A percentile compares a stretch with the other conserved stretches of the same genome.
These are phyloP conservation scores for Lithophane ornitopus DNA, from an alignment of 2,888 invertebrate genomes.

Conservation along the genomic window DNA sequence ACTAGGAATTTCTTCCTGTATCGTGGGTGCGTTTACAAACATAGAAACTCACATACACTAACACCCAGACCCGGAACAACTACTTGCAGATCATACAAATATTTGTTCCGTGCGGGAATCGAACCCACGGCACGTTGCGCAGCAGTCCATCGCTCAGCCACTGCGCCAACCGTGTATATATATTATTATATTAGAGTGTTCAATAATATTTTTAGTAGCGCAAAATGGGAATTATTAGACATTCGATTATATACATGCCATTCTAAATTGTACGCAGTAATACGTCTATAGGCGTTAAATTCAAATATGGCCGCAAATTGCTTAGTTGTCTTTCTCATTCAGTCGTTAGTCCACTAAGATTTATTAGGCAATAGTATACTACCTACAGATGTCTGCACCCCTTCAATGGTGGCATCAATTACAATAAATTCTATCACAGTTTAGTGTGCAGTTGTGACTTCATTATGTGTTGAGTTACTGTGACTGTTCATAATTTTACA, in stretches of 20 bases:
- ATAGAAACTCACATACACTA: too few relatives aligned
- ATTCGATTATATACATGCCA: neutral
- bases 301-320: slow-evolving; percentile 29
- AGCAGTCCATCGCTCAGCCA: too few relatives aligned
- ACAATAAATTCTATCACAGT: slow-evolving; percentile 48
- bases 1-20: too few relatives aligned
- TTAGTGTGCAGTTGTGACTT: slow-evolving; percentile 53
- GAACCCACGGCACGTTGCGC: too few relatives aligned
- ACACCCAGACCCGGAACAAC: too few relatives aligned
- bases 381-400: slow-evolving; percentile 53
- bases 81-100: too few relatives aligned
- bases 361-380: slow-evolving; percentile 45
- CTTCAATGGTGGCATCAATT: slow-evolving; percentile 45
- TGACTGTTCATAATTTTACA: slow-evolving; percentile 22
- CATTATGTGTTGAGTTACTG: slow-evolving; percentile 47
- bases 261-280: neutral
- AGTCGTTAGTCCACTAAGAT: slow-evolving; percentile 43
- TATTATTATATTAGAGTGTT: neutral
- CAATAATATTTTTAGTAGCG: neutral
- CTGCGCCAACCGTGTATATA: too few relatives aligned
- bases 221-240: neutral
- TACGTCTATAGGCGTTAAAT: slow-evolving; percentile 19
- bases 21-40: too few relatives aligned
- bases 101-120: too few relatives aligned
- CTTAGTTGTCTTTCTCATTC: slow-evolving; percentile 43